A percentile compares a stretch with the other conserved stretches of the same genome.
Conservation (phyloP, 2,113 vertebrate species). For the Gallinago media region DNA sequence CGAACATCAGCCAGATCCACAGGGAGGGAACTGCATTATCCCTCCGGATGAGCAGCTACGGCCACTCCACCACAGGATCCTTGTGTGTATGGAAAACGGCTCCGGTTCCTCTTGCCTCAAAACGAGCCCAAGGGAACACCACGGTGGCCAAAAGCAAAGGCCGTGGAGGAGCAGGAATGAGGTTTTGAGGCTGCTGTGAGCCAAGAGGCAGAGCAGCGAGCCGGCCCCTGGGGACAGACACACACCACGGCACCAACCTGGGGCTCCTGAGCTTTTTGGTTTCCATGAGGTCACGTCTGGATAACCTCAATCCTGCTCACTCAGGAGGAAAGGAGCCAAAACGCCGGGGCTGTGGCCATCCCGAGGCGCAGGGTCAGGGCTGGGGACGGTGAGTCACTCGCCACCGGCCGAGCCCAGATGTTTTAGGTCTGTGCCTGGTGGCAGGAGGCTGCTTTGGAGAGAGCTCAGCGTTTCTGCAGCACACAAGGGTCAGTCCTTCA, state of each 20-base stretch:
- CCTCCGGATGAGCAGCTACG: background rate
- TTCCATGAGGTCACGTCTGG: background rate
- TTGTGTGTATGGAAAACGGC: background rate
- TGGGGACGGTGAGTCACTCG: background rate
- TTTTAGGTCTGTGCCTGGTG: background rate
- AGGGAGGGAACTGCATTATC: accelerated
- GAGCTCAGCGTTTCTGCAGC: background rate
- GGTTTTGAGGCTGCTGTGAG: background rate
- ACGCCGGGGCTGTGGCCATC: background rate
- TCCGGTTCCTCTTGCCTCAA: background rate
- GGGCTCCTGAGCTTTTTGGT: background rate
- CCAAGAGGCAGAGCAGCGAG: background rate
- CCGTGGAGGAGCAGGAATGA: background rate
- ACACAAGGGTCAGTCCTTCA: background rate
- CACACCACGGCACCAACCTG: accelerated
- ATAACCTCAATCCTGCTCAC: background rate
- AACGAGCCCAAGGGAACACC: accelerated
- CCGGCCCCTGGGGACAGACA: background rate
- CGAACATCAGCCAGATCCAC: too few species aligned
- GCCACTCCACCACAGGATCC: background rate
- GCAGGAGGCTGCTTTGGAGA: background rate
- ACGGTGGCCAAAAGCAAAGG: background rate
- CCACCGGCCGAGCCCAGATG: background rate
- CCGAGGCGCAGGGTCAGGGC: accelerated
- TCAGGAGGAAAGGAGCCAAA: background rate